Percentiles rank a stretch among this genome's conserved stretches.
These are phyloP conservation scores for Orbicella faveolata DNA, from an alignment of 64 coral and sea anemone species.

Conservation along the genomic window DNA sequence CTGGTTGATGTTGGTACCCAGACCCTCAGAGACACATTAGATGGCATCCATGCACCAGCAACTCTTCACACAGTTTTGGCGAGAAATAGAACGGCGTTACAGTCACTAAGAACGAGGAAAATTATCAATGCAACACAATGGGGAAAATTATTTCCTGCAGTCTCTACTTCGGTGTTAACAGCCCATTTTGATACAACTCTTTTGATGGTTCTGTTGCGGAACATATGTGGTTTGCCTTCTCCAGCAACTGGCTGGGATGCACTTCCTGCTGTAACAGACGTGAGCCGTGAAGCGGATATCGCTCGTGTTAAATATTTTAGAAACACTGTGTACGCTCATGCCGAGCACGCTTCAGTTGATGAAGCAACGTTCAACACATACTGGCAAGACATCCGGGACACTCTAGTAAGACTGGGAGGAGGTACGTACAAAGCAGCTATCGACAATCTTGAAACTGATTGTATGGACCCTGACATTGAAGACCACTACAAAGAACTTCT, in stretches of 20 bases:
- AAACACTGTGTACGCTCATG: constrained; percentile 22
- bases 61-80: background rate
- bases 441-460: background rate
- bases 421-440: constrained; percentile 3
- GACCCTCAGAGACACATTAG: background rate
- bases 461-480: constrained; percentile 12
- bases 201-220: constrained; percentile 12
- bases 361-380: background rate
- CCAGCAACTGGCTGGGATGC: constrained; percentile 23
- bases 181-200: constrained; percentile 11
- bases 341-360: background rate
- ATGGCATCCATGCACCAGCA: background rate
- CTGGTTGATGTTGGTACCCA: constrained; percentile 17
- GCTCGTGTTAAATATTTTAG: constrained; percentile 26
- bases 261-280: background rate
- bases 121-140: constrained; percentile 25
- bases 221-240: background rate
- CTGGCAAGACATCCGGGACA: constrained; percentile 14
- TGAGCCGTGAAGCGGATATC: constrained; percentile 8
- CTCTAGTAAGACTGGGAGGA: constrained; percentile 11
- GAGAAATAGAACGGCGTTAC: background rate
- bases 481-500: background rate
- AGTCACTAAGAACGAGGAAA: background rate
- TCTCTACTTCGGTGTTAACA: background rate
- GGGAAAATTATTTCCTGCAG: background rate